Percentiles rank a stretch among this genome's conserved stretches.
These are phyloP conservation scores for Lanius ludovicianus DNA, from an alignment of 2,113 vertebrate species.

Conservation along the genomic window DNA sequence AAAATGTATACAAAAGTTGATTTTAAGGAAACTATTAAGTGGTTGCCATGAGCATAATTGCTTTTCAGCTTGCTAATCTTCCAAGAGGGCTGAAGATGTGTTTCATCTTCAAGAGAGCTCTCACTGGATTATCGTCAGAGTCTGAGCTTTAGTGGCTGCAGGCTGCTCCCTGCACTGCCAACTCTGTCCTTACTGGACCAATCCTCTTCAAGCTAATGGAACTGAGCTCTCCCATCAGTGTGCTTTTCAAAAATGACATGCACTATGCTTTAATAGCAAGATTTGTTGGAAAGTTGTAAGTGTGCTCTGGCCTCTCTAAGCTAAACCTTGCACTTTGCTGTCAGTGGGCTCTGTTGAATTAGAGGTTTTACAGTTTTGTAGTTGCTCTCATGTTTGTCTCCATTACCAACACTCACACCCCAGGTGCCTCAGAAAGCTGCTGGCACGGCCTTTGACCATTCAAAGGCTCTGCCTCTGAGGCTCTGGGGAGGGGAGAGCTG, in stretches of 20 bases:
- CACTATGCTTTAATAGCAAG: background rate
- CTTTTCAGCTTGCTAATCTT: background rate
- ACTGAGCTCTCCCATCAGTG: background rate
- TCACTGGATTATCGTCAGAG: background rate
- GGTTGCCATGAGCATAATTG: background rate
- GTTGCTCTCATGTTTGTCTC: background rate
- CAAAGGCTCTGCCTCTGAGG: background rate
- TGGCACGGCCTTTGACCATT: background rate
- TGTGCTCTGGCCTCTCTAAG: background rate
- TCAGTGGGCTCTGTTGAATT: background rate
- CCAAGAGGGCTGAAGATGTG: background rate
- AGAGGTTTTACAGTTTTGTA: background rate
- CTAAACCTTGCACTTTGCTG: background rate
- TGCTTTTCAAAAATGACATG: background rate
- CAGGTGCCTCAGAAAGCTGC: accelerated
- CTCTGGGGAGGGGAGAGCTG: background rate
- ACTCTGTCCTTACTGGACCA: background rate
- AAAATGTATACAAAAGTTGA: background rate
- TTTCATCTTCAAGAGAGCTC: background rate
- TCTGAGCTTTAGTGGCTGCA: background rate
- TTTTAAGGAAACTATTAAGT: background rate
- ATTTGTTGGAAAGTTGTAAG: background rate
- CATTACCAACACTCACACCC: background rate
- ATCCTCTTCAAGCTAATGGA: background rate
- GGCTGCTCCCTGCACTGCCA: background rate